Conservation (phyloP, 2,113 vertebrate species). For the Scomber colias region DNA sequence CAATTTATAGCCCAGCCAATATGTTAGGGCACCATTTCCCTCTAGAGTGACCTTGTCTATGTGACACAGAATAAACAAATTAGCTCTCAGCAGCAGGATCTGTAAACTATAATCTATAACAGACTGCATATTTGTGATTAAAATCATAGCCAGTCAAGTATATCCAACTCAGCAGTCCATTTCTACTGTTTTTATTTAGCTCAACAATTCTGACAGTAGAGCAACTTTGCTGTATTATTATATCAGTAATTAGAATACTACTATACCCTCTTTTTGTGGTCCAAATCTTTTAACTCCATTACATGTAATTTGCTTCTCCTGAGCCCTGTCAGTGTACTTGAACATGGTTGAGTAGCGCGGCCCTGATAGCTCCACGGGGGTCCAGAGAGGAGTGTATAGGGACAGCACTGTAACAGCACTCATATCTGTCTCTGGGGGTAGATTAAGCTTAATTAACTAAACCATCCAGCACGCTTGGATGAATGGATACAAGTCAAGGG, state of each 20-base stretch:
- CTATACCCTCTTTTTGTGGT: conserved; percentile 2
- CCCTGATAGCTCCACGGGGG: conserved; percentile 63
- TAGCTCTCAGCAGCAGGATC: conserved; percentile 12
- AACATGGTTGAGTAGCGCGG: conserved; percentile 57
- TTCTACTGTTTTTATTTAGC: not conserved
- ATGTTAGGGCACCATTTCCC: not conserved
- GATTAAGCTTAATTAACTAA: conserved; percentile 85
- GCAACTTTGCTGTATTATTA: conserved; percentile 8
- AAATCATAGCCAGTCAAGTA: not conserved
- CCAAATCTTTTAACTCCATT: conserved; percentile 42
- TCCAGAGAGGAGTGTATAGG: conserved; percentile 63
- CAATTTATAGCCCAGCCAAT: not conserved
- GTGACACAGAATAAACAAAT: conserved; percentile 39
- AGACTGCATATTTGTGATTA: conserved; percentile 27
- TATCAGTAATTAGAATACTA: conserved; percentile 20
- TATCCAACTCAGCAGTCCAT: not conserved
- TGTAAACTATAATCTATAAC: conserved; percentile 30
- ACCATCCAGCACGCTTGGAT: conserved; percentile 80
- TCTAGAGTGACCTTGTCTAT: conserved; percentile 18
- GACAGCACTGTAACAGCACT: conserved; percentile 77
- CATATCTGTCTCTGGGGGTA: conserved; percentile 77
- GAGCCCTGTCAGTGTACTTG: conserved; percentile 54
- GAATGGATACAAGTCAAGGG: conserved; percentile 83
- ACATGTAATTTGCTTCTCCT: conserved; percentile 44
- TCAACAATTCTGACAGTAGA: not conserved